These are phyloP conservation scores for Melanotaenia pygmaea DNA, from an alignment of 2,797 vertebrate genomes.

Conservation along the genomic window DNA sequence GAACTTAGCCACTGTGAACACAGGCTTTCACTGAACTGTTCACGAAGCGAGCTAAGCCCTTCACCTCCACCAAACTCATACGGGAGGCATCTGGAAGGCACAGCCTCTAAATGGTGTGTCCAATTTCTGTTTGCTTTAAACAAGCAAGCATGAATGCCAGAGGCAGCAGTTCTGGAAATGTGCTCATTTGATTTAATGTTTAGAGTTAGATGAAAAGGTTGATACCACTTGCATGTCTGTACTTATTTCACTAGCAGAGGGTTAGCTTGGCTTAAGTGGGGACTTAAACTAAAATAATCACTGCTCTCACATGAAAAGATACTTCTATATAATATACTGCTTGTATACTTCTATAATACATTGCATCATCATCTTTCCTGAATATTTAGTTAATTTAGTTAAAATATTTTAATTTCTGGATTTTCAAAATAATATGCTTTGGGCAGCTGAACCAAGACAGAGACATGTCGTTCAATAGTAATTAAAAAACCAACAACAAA, in stretches of 20 bases:
- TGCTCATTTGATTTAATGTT: not conserved
- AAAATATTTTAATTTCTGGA: too few relatives aligned
- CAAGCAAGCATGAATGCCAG: not conserved
- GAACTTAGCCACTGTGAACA: constrained; percentile 95
- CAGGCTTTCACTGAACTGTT: constrained; percentile 84
- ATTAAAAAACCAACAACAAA: too few relatives aligned
- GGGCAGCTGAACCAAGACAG: too few relatives aligned
- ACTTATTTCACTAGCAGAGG: not conserved
- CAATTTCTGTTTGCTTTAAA: not conserved
- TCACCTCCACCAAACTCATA: constrained; percentile 80
- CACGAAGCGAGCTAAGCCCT: constrained; percentile 89
- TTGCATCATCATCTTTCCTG: too few relatives aligned
- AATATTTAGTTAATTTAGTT: too few relatives aligned
- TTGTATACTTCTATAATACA: not conserved
- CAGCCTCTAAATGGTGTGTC: not conserved
- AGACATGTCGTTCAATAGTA: too few relatives aligned
- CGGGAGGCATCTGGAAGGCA: constrained; percentile 25
- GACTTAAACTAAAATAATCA: not conserved
- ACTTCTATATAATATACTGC: not conserved
- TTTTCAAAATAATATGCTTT: not conserved
- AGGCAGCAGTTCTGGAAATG: not conserved
- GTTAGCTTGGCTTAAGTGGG: not conserved
- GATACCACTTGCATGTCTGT: not conserved
- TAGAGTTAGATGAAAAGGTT: not conserved
- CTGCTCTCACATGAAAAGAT: not conserved